Evolutionary conservation across 2,113 vertebrate genomes (phyloP), one percentile per base, ranked within the genome.

Genomic region (Pelecanus crispus): DNA sequence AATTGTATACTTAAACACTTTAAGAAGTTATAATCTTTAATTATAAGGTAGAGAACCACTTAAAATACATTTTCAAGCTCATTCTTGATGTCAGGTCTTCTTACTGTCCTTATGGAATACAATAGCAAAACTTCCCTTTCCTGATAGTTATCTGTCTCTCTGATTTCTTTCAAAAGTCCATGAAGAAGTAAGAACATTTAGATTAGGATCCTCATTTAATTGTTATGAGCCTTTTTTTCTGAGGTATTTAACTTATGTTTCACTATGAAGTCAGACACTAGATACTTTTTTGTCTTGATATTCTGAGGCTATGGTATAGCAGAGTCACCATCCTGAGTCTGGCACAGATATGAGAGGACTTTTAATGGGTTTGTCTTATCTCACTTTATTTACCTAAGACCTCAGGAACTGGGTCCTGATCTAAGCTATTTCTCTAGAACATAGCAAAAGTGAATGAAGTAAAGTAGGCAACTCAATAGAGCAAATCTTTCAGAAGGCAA

Each of bases 171-270:
- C 7, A 40, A 19, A 75, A 17, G 10, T 31, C 6, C 6, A 2
- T n/a, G 50, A 70, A 67, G 17, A 63, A 70, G 8, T 52, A 53
- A 71, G 8, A 52, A 28, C 3, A 53, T 40, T 79, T 71, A 53
- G 15, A 61, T 45, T 42, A 31, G 5, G 7, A 52, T 74, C 5
- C 13, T 45, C 6, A 66, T 32, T 85, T 50, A 56, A 11, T 28
- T 42, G 16, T 7, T 47, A 22, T 9, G 17, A 47, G 0, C 0
- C 3, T 22, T 19, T 34, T 38, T 20, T 17, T 47, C 7, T 18
- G 2, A 14, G 6, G 4, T 19, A 4, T 38, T 73, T 73, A 53
- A 14, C 4, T 80, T 61, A 10, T 4, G 2, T 63, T 88, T 88
- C 12, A 67, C 11, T 67, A 3, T 21, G 10, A 82, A 58, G 4